Conservation (phyloP, 2,888 invertebrate species). For the Caenorhabditis japonica region DNA sequence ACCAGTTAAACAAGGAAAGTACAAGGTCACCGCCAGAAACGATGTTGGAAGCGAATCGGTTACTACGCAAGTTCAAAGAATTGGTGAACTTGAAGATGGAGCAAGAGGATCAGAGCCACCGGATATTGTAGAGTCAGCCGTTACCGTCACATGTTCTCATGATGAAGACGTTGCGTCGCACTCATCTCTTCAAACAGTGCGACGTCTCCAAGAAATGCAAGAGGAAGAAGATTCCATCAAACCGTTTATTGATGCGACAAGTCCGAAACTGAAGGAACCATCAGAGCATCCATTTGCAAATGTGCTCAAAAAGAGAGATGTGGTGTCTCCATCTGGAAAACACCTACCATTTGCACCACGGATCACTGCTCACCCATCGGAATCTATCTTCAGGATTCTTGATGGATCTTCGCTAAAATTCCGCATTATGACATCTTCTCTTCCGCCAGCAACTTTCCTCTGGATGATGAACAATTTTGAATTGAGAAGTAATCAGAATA, state of each 20-base stretch:
- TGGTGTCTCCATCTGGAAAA: conserved; percentile 33
- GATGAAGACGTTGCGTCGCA: conserved; percentile 47
- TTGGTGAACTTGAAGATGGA: conserved; percentile 54
- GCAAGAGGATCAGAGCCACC: conserved; percentile 58
- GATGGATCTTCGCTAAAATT: conserved; percentile 60
- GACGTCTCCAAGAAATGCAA: conserved; percentile 43
- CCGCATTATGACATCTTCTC: conserved; percentile 66
- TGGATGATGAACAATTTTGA: conserved; percentile 75
- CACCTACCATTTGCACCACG: conserved; percentile 65
- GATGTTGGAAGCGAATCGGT: conserved; percentile 64
- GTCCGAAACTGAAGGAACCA: conserved; percentile 27
- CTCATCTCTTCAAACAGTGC: conserved; percentile 62
- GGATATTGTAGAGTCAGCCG: conserved; percentile 61
- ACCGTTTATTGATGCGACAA: conserved; percentile 45
- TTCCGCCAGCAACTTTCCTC: conserved; percentile 71
- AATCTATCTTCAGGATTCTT: conserved; percentile 46
- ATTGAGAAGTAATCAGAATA: conserved; percentile 54
- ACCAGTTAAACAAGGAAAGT: conserved; percentile 71
- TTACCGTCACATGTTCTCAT: conserved; percentile 60
- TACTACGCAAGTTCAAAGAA: conserved; percentile 53
- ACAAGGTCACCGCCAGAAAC: conserved; percentile 69
- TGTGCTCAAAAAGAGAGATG: conserved; percentile 42
- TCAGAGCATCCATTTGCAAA: conserved; percentile 44
- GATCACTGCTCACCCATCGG: conserved; percentile 62
- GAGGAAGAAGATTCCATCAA: conserved; percentile 33